A percentile compares a stretch with the other conserved stretches of the same genome.
These are phyloP conservation scores for Meganola albula DNA, from an alignment of 2,888 invertebrate species.

Conservation along the genomic window DNA sequence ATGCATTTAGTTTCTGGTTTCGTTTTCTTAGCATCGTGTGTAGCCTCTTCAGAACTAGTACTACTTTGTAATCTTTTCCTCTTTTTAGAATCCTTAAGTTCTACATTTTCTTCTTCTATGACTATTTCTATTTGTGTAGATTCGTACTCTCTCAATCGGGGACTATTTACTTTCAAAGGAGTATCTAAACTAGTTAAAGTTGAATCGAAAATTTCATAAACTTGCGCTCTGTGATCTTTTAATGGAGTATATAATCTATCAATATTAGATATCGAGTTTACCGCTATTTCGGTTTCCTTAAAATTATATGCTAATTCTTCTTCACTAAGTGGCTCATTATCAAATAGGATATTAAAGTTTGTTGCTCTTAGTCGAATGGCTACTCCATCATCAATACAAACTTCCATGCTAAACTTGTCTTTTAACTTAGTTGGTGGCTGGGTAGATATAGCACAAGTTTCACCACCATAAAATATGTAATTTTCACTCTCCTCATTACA, in stretches of 20 bases:
- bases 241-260: constrained; percentile 60
- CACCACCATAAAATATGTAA: constrained; percentile 44
- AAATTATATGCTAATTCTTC: constrained; percentile 33
- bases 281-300: constrained; percentile 57
- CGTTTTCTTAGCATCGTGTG: constrained; percentile 44
- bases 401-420: constrained; percentile 64
- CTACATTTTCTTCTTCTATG: constrained; percentile 47
- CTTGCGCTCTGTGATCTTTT: constrained; percentile 53
- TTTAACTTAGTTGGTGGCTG: constrained; percentile 42
- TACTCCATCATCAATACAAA: constrained; percentile 59
- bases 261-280: constrained; percentile 52
- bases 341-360: constrained; percentile 40
- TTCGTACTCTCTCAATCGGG: constrained; percentile 33
- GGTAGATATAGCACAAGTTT: constrained; percentile 30
- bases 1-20: constrained; percentile 54
- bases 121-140: constrained; percentile 48
- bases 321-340: constrained; percentile 34
- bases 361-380: constrained; percentile 56
- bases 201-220: constrained; percentile 66
- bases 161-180: constrained; percentile 50
- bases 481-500: constrained; percentile 53
- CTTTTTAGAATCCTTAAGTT: constrained; percentile 45
- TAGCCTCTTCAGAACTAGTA: constrained; percentile 41
- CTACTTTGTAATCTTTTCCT: constrained; percentile 50
- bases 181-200: constrained; percentile 68